Base-by-base conservation (phyloP, 2,888 invertebrate genomes). In the Cryptocheilus praepositus region DNA sequence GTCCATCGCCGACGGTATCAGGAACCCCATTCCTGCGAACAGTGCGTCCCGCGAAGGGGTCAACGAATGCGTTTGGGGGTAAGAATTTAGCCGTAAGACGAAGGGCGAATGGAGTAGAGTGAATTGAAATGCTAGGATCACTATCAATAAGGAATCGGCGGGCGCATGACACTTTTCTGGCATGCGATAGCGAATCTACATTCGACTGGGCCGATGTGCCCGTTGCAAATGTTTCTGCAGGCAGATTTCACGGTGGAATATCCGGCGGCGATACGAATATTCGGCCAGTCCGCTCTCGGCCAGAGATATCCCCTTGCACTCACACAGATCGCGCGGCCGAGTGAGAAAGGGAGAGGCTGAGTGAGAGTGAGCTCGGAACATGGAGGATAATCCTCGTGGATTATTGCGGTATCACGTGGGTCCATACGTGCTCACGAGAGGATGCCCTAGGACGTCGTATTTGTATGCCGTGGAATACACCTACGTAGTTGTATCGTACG, bases 371-470 rank as follows among this genome's bases (percentile, higher is more conserved):
- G 70, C 68, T 69, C 73, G 77, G 76, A 81, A 86, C 85, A 85
- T 82, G 81, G 69, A 79, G 87, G 88, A 88, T 88, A 88, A 88
- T 88, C 88, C 88, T 85, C 80, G 83, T 83, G 88, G 88, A 88
- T 88, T 88, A 88, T 86, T 87, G 86, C 85, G 86, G 86, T 88
- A 88, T 88, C 88, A 88, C 86, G 88, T 86, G 88, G 87, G 83
- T 85, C 86, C 88, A 87, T 83, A 83, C 88, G 85, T 80, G 83
- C 81, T 83, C 79, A 76, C 83, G 79, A 80, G 83, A 81, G 78
- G 76, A 78, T 71, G 75, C 77, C 83, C 80, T 73, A 79, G 78
- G 82, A 77, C 71, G 81, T 74, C 79, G 80, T 80, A 83, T 84
- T 80, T 80, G 81, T 82, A 78, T 79, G 78, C 77, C 77, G 72